Conservation (phyloP, 2,888 invertebrate species). For the Ypsolopha sequella region DNA sequence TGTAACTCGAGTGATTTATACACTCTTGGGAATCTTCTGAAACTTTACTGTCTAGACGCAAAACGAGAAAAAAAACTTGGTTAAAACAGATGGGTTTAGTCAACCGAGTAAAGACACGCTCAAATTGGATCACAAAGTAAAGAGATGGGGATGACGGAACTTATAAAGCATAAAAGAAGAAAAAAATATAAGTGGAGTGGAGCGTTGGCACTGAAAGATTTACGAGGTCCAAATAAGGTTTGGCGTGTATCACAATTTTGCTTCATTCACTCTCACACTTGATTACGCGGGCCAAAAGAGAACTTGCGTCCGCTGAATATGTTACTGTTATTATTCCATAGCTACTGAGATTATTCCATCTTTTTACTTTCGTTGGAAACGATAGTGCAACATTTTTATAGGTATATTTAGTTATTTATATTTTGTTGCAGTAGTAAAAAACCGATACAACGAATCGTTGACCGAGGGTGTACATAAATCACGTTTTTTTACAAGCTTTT, state of each 20-base stretch:
- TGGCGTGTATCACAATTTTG: slow-evolving; percentile 46
- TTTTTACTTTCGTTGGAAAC: no score
- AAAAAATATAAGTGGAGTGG: not conserved
- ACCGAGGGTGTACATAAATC: no score
- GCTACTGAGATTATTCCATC: no score
- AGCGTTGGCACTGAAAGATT: not conserved
- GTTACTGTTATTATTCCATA: slow-evolving; percentile 12
- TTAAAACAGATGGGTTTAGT: not conserved
- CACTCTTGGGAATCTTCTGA: no score
- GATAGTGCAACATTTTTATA: no score
- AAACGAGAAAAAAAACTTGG: no score
- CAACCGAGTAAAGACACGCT: not conserved
- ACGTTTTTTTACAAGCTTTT: no score
- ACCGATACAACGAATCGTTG: no score
- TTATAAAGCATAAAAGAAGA: not conserved
- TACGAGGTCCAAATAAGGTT: slow-evolving; percentile 41
- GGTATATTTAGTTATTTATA: no score
- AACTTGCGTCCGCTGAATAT: slow-evolving; percentile 29
- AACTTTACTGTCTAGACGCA: no score
- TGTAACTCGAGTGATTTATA: no score
- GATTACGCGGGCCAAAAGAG: slow-evolving; percentile 33
- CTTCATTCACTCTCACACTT: slow-evolving; percentile 38
- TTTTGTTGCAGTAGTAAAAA: no score
- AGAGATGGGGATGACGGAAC: not conserved
- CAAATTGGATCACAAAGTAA: not conserved